These are phyloP conservation scores for Nicator chloris DNA, from an alignment of 2,113 vertebrate genomes.

Conservation along the genomic window DNA sequence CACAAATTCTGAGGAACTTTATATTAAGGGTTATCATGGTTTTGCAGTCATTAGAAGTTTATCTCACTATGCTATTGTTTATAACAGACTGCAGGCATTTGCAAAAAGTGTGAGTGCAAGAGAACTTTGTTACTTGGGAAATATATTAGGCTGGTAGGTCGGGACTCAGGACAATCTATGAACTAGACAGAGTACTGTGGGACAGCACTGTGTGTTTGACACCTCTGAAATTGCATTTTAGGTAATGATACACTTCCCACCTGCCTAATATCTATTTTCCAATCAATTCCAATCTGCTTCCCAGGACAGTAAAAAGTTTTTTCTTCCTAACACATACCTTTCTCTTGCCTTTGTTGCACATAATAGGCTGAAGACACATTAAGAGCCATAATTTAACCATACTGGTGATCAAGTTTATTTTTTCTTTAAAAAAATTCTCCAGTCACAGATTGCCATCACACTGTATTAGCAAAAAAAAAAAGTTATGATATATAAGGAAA, in stretches of 20 bases:
- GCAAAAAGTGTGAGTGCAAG: background rate
- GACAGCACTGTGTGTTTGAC: background rate
- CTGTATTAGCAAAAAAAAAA: background rate
- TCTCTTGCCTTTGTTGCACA: background rate
- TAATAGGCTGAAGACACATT: background rate
- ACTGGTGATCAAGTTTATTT: background rate
- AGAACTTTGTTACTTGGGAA: background rate
- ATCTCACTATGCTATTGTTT: background rate
- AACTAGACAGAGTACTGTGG: background rate
- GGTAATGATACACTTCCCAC: slow-evolving; percentile 32
- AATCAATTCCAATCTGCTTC: slow-evolving; percentile 40
- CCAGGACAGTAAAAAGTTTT: background rate
- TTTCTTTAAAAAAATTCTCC: background rate
- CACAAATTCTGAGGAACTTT: background rate
- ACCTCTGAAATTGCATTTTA: slow-evolving; percentile 37
- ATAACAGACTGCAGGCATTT: background rate
- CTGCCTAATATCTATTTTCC: slow-evolving; percentile 3
- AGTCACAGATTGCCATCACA: background rate
- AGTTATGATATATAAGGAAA: background rate
- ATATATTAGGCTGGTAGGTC: background rate
- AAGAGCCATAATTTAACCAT: background rate
- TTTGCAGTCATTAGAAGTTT: background rate
- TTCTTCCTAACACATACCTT: background rate
- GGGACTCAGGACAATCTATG: background rate
- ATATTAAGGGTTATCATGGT: background rate